These are phyloP conservation scores for Orchestes rusci DNA, from an alignment of 2,888 invertebrate genomes.

Conservation along the genomic window DNA sequence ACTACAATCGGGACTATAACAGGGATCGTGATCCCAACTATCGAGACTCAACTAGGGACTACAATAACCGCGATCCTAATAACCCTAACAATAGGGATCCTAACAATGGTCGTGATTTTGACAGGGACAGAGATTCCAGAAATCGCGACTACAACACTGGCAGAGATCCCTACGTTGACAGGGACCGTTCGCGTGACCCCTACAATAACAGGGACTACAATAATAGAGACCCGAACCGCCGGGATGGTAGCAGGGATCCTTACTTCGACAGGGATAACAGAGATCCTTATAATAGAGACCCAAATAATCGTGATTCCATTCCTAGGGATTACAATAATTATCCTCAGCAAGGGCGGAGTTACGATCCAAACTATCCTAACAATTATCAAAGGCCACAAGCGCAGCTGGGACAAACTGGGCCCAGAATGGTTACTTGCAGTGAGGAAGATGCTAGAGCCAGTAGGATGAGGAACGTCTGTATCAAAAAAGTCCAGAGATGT, in stretches of 20 bases:
- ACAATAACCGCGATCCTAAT: conserved; percentile 14
- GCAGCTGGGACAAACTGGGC: conserved; percentile 18
- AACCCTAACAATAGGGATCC: conserved; percentile 9
- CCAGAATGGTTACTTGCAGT: conserved; percentile 28
- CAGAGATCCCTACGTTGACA: conserved; percentile 9
- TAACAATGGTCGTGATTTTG: conserved; percentile 10
- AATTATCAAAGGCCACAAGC: conserved; percentile 13
- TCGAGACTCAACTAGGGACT: conserved; percentile 13
- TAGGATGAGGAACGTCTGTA: conserved; percentile 54
- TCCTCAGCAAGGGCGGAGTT: conserved; percentile 11
- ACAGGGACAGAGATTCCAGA: conserved; percentile 10
- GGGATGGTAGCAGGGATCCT: conserved; percentile 16
- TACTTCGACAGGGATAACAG: conserved; percentile 19
- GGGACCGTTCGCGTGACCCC: conserved; percentile 11
- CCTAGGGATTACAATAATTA: conserved; percentile 16
- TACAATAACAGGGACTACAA: conserved; percentile 17
- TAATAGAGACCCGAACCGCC: conserved; percentile 14
- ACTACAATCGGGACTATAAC: conserved; percentile 15
- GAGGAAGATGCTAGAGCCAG: conserved; percentile 30
- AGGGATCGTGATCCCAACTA: conserved; percentile 11
- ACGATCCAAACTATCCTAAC: conserved; percentile 26
- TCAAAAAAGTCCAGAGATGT: conserved; percentile 70
- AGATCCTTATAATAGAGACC: conserved; percentile 17
- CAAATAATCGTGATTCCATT: conserved; percentile 19
- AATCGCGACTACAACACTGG: conserved; percentile 9